These are phyloP conservation scores for Cephus runcator DNA, from an alignment of 2,888 invertebrate species.

Conservation along the genomic window DNA sequence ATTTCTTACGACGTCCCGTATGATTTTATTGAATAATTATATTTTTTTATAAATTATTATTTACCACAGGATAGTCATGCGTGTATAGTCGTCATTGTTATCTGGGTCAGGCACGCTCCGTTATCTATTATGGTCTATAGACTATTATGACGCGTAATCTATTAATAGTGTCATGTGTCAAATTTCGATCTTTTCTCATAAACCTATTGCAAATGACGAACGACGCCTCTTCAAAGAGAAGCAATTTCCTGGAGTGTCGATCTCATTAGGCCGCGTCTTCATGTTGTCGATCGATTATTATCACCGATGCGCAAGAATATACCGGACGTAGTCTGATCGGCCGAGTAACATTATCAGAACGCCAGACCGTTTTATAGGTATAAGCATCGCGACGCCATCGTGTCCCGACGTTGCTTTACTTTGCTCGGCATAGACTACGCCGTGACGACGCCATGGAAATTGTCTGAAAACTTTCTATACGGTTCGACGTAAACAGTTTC, in stretches of 20 bases:
- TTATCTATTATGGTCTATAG: neutral
- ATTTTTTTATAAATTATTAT: neutral
- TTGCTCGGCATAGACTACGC: neutral
- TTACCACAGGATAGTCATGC: too few relatives aligned
- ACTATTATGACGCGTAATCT: neutral
- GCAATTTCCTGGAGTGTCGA: constrained; percentile 55
- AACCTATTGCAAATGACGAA: constrained; percentile 25
- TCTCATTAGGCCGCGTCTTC: constrained; percentile 40
- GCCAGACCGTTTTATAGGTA: neutral
- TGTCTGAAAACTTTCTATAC: neutral
- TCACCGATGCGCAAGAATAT: neutral
- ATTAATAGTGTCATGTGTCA: neutral
- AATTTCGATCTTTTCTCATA: neutral
- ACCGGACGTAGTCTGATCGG: neutral
- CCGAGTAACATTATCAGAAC: neutral
- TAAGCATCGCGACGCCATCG: neutral
- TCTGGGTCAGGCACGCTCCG: too few relatives aligned
- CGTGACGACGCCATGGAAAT: neutral
- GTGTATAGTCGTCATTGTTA: too few relatives aligned
- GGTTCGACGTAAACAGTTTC: neutral
- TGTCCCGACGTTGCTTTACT: neutral
- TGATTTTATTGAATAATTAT: neutral
- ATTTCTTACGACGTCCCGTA: neutral
- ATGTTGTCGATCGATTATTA: neutral
- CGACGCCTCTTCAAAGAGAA: constrained; percentile 52